Percentiles rank a stretch among this genome's conserved stretches.
These are phyloP conservation scores for Drosophila littoralis DNA, from an alignment of 1,140 invertebrate genomes.

Conservation along the genomic window DNA sequence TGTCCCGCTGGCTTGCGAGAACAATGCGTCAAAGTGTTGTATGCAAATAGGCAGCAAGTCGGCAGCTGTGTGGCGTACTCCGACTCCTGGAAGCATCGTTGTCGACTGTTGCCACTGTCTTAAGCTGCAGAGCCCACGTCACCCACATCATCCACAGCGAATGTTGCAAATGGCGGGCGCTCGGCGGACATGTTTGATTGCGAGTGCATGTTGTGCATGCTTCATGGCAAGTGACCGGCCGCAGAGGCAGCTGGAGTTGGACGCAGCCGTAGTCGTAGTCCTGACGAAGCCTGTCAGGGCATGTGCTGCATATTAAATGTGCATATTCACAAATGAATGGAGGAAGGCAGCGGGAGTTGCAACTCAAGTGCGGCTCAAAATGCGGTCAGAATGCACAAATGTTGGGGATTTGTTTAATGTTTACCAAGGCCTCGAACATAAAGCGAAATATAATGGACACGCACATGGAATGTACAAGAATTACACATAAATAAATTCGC, in stretches of 20 bases:
- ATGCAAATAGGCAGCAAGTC: conserved; percentile 57
- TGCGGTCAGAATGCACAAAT: conserved; percentile 41
- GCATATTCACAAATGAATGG: conserved; percentile 42
- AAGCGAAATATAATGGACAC: conserved; percentile 17
- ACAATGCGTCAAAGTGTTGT: conserved; percentile 69
- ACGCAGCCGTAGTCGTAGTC: conserved; percentile 4
- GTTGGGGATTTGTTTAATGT: conserved; percentile 22
- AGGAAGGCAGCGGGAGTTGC: conserved; percentile 21
- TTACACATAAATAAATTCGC: background rate
- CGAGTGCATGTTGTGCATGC: conserved; percentile 63
- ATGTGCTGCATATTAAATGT: conserved; percentile 62
- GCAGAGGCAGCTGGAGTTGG: conserved; percentile 1
- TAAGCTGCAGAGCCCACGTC: conserved; percentile 2
- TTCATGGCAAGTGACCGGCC: conserved; percentile 46
- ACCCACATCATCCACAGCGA: background rate
- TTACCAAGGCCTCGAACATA: conserved; percentile 3
- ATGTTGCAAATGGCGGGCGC: conserved; percentile 40
- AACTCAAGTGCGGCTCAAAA: conserved; percentile 45
- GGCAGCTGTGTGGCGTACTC: conserved; percentile 1
- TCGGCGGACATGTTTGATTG: conserved; percentile 62
- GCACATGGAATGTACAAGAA: background rate
- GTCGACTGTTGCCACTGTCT: conserved; percentile 5
- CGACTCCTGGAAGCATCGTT: background rate
- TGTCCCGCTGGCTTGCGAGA: conserved; percentile 39
- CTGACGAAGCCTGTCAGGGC: conserved; percentile 42